A percentile compares a stretch with the other conserved stretches of the same genome.
These are phyloP conservation scores for Ganaspis sp. DNA, from an alignment of 1,140 invertebrate species.

Conservation along the genomic window DNA sequence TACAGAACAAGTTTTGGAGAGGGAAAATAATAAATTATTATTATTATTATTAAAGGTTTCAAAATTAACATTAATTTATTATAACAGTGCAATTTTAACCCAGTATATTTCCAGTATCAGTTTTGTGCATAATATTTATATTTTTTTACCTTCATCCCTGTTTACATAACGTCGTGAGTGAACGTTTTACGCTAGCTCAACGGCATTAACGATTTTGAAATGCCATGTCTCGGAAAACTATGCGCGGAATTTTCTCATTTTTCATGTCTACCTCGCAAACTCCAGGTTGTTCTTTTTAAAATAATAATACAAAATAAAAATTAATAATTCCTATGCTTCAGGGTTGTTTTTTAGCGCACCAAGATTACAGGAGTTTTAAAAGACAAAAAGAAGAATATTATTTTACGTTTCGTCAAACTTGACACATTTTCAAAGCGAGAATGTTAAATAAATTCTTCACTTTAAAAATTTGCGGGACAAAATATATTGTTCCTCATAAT, in stretches of 20 bases:
- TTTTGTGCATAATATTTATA: neutral
- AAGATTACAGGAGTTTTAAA: neutral
- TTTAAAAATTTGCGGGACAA: too few species aligned
- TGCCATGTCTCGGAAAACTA: conserved; percentile 30
- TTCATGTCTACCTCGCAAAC: conserved; percentile 1
- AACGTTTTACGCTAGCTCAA: neutral
- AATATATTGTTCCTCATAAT: too few species aligned
- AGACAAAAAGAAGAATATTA: neutral
- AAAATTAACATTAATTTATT: neutral
- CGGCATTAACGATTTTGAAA: conserved; percentile 11
- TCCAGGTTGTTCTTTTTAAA: neutral
- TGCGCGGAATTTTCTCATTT: conserved; percentile 28
- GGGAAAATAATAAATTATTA: too few species aligned
- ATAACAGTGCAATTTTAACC: neutral
- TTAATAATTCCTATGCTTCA: neutral
- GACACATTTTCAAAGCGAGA: too few species aligned
- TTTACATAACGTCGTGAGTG: conserved; percentile 3
- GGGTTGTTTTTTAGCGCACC: neutral
- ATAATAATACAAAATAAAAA: conserved; percentile 3
- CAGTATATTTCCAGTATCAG: neutral
- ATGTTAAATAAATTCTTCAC: too few species aligned
- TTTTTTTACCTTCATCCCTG: neutral
- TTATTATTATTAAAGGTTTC: too few species aligned
- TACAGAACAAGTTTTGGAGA: too few species aligned
- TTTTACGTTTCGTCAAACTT: too few species aligned